Percentiles rank a stretch among this genome's conserved stretches.
phyloP scores from a whole-genome alignment of 1,140 invertebrate species.

The Drosophila subpulchrella region DNA sequence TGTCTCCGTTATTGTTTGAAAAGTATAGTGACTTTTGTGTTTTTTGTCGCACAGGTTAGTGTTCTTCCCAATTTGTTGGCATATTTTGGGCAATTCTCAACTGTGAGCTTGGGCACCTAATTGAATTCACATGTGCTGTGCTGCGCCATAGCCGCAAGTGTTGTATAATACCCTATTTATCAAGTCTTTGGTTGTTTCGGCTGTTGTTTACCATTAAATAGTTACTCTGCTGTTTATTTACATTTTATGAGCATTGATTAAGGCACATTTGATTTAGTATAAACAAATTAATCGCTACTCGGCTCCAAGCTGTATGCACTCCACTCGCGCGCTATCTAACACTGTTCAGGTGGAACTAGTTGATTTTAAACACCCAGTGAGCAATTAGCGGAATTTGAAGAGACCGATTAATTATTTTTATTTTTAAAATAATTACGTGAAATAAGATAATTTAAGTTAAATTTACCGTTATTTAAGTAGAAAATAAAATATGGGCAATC shows the following conservation, averaged over 20 bases:
- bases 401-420: neutral
- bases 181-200: too few relatives aligned
- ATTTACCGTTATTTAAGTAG: neutral
- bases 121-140: constrained; percentile 17
- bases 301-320: constrained; percentile 1
- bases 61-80: neutral
- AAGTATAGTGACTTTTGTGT: neutral
- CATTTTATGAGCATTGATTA: neutral
- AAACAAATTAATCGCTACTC: constrained; percentile 9
- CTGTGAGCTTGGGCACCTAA: neutral
- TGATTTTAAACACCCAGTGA: constrained; percentile 8
- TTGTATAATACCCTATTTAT: constrained; percentile 18
- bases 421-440: neutral
- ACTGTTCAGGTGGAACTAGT: constrained; percentile 29
- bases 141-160: constrained; percentile 31
- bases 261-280: constrained; percentile 27
- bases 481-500: neutral
- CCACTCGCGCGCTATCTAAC: constrained; percentile 4
- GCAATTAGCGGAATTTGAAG: neutral
- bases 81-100: neutral
- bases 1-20: constrained; percentile 11
- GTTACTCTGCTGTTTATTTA: neutral
- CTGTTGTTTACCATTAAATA: neutral
- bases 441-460: neutral
- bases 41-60: constrained; percentile 12